Evolutionary conservation across 2,113 vertebrate species (phyloP), one percentile per base, ranked within the genome.

Genomic region (Ciconia boyciana): DNA sequence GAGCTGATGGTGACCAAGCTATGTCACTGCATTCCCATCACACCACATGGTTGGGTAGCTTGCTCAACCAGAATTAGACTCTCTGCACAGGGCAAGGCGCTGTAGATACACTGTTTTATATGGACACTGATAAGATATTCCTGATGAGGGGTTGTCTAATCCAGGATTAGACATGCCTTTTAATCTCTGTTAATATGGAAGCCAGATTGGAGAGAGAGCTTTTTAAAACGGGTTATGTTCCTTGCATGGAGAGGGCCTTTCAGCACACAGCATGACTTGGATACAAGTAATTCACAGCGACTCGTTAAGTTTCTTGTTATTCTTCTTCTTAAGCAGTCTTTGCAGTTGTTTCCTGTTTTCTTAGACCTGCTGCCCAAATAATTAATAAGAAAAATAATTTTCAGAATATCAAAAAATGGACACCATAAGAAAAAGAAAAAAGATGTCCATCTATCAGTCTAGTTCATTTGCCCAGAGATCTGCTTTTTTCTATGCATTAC

Each of bases 21-120:
- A 7, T 4, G 13, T 28, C 6, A 6, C n/a, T 26, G 12, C 3
- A 0, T 39, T 32, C 32, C 46, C 24, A 1, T 62, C 0, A 0
- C 36, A 4, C 21, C 62, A 2, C 57, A 2, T 0, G 0, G 29
- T 2, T 65, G 60, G 14, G 44, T 43, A 5, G 25, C 79, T 78
- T 12, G 11, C 20, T 3, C 17, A 22, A 10, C 55, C 66, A 44
- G 31, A n/a, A 34, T 44, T 32, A 17, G 36, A 15, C 16, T 16
- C 16, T 16, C 32, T 28, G 18, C 17, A 5, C 10, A 8, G 48
- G n/a, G 8, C 52, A 58, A 21, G 32, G 32, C 1, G 3, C 48
- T 54, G 57, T 48, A 14, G 25, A 1, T 55, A 10, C 39, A 3
- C 24, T 0, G 0, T 83, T 93, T 51, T 31, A 22, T 28, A 44